Evolutionary conservation across 2,113 vertebrate species (phyloP), one percentile per base, ranked within the genome.

Genomic region (Ochotona curzoniae): DNA sequence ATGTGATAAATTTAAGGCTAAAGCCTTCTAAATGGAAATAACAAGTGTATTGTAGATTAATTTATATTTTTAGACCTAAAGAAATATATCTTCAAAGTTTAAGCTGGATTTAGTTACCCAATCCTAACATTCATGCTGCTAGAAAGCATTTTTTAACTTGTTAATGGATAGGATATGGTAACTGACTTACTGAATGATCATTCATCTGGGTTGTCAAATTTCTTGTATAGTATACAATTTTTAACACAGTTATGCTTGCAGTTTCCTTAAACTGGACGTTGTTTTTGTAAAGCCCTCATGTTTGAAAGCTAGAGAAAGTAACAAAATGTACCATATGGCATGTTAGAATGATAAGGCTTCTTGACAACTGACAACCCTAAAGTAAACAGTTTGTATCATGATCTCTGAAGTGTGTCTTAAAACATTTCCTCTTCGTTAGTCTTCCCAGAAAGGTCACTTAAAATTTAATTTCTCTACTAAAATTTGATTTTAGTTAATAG

Each of bases 51-150:
- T 89, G 9, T 61, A 74, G 81, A 57, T 79, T 81, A 35, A 15
- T 92, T 89, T 61, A n/a, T 83, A n/a, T 38, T 28, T 47, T 90
- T 10, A 18, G 70, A 60, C 25, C 54, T 61, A 20, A 83, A 89
- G 23, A 67, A 54, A 7, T 61, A 47, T 35, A 85, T 93, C 18
- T 26, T 93, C 15, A 23, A 44, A 91, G 67, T 85, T 93, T 78
- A 83, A 87, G 66, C 81, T 79, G 51, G 26, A 89, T 87, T 91
- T 94, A 49, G 10, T 88, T 91, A 86, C 79, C 28, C 74, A 30
- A 74, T 0, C 49, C 2, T 61, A 44, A 8, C 26, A 66, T 35
- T 75, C 8, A 71, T 10, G 85, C 70, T 38, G 64, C 25, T 25
- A 71, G 69, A 49, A 93, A 82, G 84, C 38, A 9, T 38, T 28